Base-by-base conservation (phyloP, 2,888 invertebrate genomes). In the Tetropium fuscum region DNA sequence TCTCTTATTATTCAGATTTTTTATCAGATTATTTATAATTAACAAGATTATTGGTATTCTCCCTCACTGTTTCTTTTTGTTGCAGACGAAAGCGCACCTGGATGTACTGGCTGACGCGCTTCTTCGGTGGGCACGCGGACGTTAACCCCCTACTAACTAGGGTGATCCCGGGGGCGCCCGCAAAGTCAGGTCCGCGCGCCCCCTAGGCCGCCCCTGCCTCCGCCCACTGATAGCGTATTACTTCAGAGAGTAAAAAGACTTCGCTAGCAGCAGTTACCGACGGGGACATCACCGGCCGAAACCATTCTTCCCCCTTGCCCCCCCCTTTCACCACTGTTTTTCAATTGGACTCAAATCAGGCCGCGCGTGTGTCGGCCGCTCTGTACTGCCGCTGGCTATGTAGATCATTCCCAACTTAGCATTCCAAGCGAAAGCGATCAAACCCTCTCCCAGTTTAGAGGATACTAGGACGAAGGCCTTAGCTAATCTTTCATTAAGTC, bases 41-140 rank as follows among this genome's bases (percentile, higher is more conserved):
- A n/a, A 7, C 2, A 27, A 7, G 30, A 30, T 34, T 13, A 10
- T 2, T 11, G 11, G 4, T 7, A 7, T 15, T 34, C 34, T 7
- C 7, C 13, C 15, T 34, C 13, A 34, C 11, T 34, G 41, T 48
- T 55, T 38, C 48, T 53, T 63, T 79, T 75, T 78, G 76, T 90
- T 87, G 49, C 90, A 96, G 96, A 96, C 95, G 78, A 96, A 95
- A 83, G 95, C 95, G 79, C 96, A 96, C 83, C 86, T 96, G 84
- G 95, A 96, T 85, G 94, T 96, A 73, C 84, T 96, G 82, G 96
- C 96, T 71, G 96, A 96, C 84, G 96, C 95, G 80, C 87, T 96
- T 75, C 86, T 96, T 74, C 90, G 95, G 82, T 96, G 95, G 95
- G 95, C 95, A 81, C 88, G 95, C 83, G 95, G 95, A 77, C 94